A percentile compares a stretch with the other conserved stretches of the same genome.
Evolutionary conservation across 1,140 invertebrate species (phyloP).

Genomic region (Bombyx mandarina): DNA sequence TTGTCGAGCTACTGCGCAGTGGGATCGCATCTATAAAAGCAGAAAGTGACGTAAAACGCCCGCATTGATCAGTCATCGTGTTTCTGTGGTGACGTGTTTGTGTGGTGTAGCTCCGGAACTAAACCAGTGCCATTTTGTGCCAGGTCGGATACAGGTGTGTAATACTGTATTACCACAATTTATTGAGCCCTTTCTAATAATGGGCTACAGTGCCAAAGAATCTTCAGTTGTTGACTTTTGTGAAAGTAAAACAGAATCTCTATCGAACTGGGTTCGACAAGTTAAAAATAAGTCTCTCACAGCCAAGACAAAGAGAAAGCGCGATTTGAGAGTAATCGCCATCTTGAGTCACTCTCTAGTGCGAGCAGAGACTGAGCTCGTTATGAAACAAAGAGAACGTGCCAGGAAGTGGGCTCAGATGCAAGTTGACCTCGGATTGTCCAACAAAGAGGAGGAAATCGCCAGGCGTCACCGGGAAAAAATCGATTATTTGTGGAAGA

Average conservation of each 20-base stretch:
- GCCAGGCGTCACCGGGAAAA: conserved; percentile 52
- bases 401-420: conserved; percentile 64
- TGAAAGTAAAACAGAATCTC: conserved; percentile 65
- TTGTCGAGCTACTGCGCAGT: conserved; percentile 52
- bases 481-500: conserved; percentile 66
- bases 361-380: conserved; percentile 52
- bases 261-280: conserved; percentile 63
- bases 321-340: conserved; percentile 60
- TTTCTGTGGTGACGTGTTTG: conserved; percentile 36
- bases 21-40: conserved; percentile 41
- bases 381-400: conserved; percentile 67
- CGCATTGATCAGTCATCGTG: conserved; percentile 31
- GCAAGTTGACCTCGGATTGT: conserved; percentile 62
- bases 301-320: conserved; percentile 63
- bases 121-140: conserved; percentile 39
- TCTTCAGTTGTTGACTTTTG: conserved; percentile 62
- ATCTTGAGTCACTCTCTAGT: conserved; percentile 58
- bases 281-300: conserved; percentile 62
- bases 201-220: conserved; percentile 60
- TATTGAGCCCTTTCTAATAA: conserved; percentile 41
- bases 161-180: conserved; percentile 49
- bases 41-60: conserved; percentile 43
- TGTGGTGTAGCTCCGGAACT: conserved; percentile 31
- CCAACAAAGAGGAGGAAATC: conserved; percentile 55
- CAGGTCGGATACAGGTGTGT: conserved; percentile 66